phyloP scores from a whole-genome alignment of 2,888 invertebrate species.

The Eurytoma adleriae region DNA sequence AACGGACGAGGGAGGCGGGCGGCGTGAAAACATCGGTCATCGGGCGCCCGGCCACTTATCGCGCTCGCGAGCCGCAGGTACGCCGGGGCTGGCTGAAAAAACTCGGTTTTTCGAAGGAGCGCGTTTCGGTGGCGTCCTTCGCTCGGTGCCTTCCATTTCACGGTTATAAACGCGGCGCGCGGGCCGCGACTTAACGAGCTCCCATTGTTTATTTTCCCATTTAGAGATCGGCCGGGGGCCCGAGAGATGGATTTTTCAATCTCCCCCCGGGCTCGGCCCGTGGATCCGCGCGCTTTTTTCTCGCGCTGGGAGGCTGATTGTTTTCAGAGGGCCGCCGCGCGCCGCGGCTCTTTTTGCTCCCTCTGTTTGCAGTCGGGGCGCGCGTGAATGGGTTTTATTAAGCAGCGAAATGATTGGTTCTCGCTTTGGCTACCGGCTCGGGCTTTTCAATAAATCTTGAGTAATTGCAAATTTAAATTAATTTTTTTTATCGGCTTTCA shows the following conservation, averaged over 20 bases:
- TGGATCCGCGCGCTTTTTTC: background rate
- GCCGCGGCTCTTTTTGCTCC: background rate
- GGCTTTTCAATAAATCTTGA: too few relatives aligned
- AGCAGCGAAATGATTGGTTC: conserved; percentile 24
- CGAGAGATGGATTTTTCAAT: conserved; percentile 47
- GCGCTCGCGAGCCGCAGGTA: conserved; percentile 58
- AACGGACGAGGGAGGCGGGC: conserved; percentile 46
- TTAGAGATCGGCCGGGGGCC: conserved; percentile 57
- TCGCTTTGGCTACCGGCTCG: background rate
- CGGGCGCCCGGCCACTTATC: conserved; percentile 64
- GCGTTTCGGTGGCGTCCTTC: conserved; percentile 64
- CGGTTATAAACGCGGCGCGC: conserved; percentile 66
- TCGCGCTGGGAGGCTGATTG: too few relatives aligned
- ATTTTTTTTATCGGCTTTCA: too few relatives aligned
- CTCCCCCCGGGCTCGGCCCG: background rate
- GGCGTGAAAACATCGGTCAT: conserved; percentile 49
- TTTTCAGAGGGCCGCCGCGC: background rate
- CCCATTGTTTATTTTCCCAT: conserved; percentile 71
- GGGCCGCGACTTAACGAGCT: conserved; percentile 67
- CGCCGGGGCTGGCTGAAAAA: conserved; percentile 29
- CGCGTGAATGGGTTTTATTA: conserved; percentile 9
- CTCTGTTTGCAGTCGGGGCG: background rate
- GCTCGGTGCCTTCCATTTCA: conserved; percentile 70
- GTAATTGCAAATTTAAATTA: too few relatives aligned
- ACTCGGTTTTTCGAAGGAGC: conserved; percentile 47